Evolutionary conservation across 2,113 vertebrate species (phyloP).

Genomic region (Plecotus auritus): DNA sequence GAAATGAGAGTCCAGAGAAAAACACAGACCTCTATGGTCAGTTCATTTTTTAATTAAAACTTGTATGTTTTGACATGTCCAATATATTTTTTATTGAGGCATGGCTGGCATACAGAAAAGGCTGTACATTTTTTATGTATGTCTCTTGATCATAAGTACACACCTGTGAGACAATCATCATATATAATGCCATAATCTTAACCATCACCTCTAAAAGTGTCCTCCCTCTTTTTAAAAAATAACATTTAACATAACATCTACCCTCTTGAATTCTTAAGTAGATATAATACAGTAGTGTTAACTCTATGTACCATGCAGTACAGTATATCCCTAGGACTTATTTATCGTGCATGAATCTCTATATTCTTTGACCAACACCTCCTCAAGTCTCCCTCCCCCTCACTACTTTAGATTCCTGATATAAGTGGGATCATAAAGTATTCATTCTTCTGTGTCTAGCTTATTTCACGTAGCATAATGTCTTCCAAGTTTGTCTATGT

Average conservation of each 20-base stretch:
- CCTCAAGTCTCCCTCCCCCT: neutral
- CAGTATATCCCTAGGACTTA: neutral
- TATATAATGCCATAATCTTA: neutral
- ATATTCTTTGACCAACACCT: neutral
- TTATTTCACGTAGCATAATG: neutral
- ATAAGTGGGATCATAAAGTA: neutral
- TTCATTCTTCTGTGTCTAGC: neutral
- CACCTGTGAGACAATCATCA: neutral
- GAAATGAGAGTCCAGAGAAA: neutral
- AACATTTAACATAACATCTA: neutral
- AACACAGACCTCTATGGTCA: neutral
- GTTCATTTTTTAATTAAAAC: constrained; percentile 4
- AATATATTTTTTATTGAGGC: neutral
- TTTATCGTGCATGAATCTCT: neutral
- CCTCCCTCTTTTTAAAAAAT: neutral
- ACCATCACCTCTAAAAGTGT: neutral
- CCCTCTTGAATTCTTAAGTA: neutral
- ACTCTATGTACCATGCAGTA: neutral
- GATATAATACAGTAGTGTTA: neutral
- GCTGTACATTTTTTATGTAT: neutral
- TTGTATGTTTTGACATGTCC: neutral
- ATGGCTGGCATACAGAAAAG: neutral
- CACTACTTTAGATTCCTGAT: neutral
- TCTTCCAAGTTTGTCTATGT: neutral
- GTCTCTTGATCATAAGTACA: neutral